These are phyloP conservation scores for Rhagoletis pomonella DNA, from an alignment of 1,140 invertebrate genomes.

Conservation along the genomic window DNA sequence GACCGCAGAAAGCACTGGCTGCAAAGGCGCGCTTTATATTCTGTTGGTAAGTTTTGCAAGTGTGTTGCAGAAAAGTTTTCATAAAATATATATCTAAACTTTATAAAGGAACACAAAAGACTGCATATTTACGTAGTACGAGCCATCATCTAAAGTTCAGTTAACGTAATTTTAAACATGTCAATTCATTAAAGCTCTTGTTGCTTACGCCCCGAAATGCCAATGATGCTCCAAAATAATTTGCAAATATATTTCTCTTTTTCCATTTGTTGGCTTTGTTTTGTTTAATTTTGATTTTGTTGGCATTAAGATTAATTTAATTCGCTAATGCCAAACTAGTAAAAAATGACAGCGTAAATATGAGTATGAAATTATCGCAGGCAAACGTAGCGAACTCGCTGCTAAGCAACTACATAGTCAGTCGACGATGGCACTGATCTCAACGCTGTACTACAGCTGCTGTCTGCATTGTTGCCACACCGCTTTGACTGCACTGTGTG, in stretches of 20 bases:
- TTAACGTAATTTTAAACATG: background rate
- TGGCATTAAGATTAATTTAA: background rate
- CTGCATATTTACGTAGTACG: too few species aligned
- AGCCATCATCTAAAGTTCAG: background rate
- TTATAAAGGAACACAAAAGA: background rate
- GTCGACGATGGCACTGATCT: background rate
- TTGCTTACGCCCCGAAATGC: background rate
- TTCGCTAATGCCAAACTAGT: background rate
- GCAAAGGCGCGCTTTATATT: background rate
- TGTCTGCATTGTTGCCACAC: slow-evolving; percentile 22
- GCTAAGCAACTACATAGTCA: background rate
- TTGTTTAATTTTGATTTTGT: background rate
- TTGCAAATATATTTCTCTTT: background rate
- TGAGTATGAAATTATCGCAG: slow-evolving; percentile 21
- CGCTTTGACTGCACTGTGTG: slow-evolving; percentile 28
- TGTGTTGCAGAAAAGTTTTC: background rate
- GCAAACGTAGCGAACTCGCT: background rate
- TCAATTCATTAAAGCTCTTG: slow-evolving; percentile 12
- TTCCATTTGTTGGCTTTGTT: background rate
- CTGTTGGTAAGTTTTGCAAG: slow-evolving; percentile 21
- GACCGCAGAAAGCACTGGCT: background rate
- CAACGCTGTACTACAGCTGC: background rate
- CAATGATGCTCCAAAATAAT: slow-evolving; percentile 1
- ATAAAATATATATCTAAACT: background rate
- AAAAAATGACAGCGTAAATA: slow-evolving; percentile 20